Evolutionary conservation across 2,797 vertebrate genomes (phyloP), one percentile per base, ranked within the genome.

Genomic region (Lerista edwardsae): DNA sequence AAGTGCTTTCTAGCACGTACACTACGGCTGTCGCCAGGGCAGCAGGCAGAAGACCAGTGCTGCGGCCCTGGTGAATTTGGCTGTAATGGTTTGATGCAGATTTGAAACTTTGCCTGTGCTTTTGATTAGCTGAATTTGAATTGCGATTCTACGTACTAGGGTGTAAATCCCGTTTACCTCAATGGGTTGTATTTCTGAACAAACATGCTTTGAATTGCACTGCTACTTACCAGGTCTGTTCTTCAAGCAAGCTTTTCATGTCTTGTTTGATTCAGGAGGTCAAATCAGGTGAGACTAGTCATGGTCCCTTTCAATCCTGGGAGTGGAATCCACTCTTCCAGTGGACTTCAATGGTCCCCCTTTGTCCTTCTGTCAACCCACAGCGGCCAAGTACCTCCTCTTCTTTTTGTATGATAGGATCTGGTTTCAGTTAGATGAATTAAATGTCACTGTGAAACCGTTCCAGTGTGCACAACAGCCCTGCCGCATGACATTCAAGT

Each of bases 391-490:
- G 88, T 73, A 2, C 85, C 8, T 87, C 83, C 62, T n/a, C 34
- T 65, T 84, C 39, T 55, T 73, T 41, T 41, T 47, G 11, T 5
- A 47, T n/a, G 44, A 47, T 47, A 85, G 93, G 93, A 91, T 95
- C 95, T 96, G 95, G 91, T 96, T 96, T 96, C 94, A 93, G 90
- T 96, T 94, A 95, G 90, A 91, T 90, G 87, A 94, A 95, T 95
- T 92, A 91, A 94, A 95, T 94, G 92, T 94, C 95, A 91, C 91
- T 94, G 89, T 86, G 91, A 90, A n/a, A 90, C 90, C 94, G 92
- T 94, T 95, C 91, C 93, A 94, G 88, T 89, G 90, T 88, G 91
- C 92, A 92, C 95, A 94, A 90, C 87, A 87, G 92, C 92, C 82
- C 87, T 74, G 0, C 29, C 90, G 92, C 83, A 92, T 93, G 95